Base-by-base conservation (phyloP, 2,888 invertebrate species). In the Ecliptopera silaceata region DNA sequence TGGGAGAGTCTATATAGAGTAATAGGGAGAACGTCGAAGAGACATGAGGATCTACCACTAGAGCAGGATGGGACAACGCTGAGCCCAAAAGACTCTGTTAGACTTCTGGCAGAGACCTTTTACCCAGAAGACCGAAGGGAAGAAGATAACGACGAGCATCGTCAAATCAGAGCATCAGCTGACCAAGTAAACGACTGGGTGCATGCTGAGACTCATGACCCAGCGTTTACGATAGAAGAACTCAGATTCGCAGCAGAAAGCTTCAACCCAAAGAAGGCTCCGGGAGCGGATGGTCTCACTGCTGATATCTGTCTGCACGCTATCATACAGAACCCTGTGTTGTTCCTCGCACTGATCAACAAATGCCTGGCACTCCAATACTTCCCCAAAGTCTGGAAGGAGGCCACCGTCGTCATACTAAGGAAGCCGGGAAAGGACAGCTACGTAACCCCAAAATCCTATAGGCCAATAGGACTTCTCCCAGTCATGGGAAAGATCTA, bases 241-340 rank as follows among this genome's bases (percentile, higher is more conserved):
- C 55, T 64, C 1, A 41, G 4, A 13, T 8, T 10, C 8, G 49
- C 55, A 1, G 17, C 45, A 17, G 13, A 12, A 0, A 39, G 43
- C 4, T 64, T 64, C 11, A 63, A 61, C 29, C 61, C 62, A 3
- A 67, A 64, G 41, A 67, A 64, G 38, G 65, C 63, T 56, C 68
- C 68, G n/a, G 54, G 54, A 0, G 11, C 12, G 0, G 54, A 54
- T 11, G 54, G 54, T 11, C 10, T 54, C 4, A 54, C 54, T 0
- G 22, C 54, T 0, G 54, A 54, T 11, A 48, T 55, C 3, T 48
- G 54, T 56, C 55, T 52, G 53, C 64, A 61, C 46, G 63, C 61
- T 41, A 59, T 58, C 38, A 46, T 41, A 43, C 39, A 41, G 1
- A 53, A 61, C 44, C 56, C 61, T 26, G 47, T 53, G 38, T 1